Evolutionary conservation across 1,140 invertebrate genomes (phyloP), one percentile per base, ranked within the genome.

Genomic region (Helicoverpa zea): DNA sequence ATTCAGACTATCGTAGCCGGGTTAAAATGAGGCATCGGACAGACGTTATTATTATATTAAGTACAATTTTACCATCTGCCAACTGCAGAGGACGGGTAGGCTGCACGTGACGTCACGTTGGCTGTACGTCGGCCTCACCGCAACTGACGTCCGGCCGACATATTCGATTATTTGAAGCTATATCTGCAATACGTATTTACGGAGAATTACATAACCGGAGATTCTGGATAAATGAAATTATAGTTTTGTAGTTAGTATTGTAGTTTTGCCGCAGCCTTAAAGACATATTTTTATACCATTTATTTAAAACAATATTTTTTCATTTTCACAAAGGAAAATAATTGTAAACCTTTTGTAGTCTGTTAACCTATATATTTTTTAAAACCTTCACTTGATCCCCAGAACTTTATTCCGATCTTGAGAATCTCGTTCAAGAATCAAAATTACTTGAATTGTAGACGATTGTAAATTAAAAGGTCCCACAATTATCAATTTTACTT

Each of bases 51-150:
- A 77, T 64, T 61, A 64, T 76, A 79, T 81, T 79, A 79, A 52
- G 74, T 64, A 77, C 74, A 68, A 80, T 82, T 84, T 84, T 81
- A 81, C 74, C 68, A 79, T 82, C 75, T 85, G 82, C 43, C 84
- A 81, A 81, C 58, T 80, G 72, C 84, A 85, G 80, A 76, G 82
- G 66, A 52, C 30, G 80, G 82, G 79, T 75, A 79, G 66, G 63
- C 76, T 88, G 88, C 81, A 89, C 88, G 87, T 92, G 88, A 90
- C 87, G 87, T 90, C 89, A 91, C 89, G 88, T 90, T 81, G 86
- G 87, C 86, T 47, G 43, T 72, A 35, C 66, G 35, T 72, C 52
- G 56, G 66, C 84, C 85, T 82, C 52, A 81, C 86, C 84, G 82
- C 86, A 87, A 87, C 83, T 89, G 88, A 86, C 86, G 87, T 86